Conservation (phyloP, 1,140 invertebrate species). For the Scaptomyza montana region DNA sequence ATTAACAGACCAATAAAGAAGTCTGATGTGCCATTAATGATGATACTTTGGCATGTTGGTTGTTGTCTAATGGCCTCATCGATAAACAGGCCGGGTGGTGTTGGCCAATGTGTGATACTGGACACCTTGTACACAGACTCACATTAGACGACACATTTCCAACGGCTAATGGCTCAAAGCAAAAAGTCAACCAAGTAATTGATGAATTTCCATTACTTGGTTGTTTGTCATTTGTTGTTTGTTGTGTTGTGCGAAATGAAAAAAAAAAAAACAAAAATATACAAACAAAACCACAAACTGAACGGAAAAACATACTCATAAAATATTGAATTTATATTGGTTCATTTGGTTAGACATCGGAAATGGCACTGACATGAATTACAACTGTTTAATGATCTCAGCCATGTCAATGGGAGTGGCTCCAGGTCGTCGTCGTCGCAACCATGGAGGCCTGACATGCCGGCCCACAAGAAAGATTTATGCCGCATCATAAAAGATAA, state of each 20-base stretch:
- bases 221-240: conserved; percentile 17
- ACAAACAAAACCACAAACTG: conserved; percentile 5
- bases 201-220: conserved; percentile 51
- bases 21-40: conserved; percentile 57
- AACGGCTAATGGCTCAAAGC: conserved; percentile 25
- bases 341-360: conserved; percentile 56
- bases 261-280: not conserved
- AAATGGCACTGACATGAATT: conserved; percentile 64
- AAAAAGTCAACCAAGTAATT: conserved; percentile 32
- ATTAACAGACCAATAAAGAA: not conserved
- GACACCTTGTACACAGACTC: conserved; percentile 35
- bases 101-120: conserved; percentile 10
- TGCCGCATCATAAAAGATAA: conserved; percentile 52
- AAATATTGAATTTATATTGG: conserved; percentile 72
- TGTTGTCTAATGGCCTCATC: conserved; percentile 31
- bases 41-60: conserved; percentile 44
- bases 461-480: conserved; percentile 40
- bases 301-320: conserved; percentile 43
- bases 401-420: conserved; percentile 29
- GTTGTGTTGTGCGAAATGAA: not conserved
- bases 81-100: conserved; percentile 16
- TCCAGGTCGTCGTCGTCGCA: conserved; percentile 1
- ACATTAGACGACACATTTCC: conserved; percentile 43
- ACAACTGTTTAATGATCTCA: conserved; percentile 51
- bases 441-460: conserved; percentile 32